phyloP scores from a whole-genome alignment of 2,888 invertebrate species.

The Bhutanitis thaidina region DNA sequence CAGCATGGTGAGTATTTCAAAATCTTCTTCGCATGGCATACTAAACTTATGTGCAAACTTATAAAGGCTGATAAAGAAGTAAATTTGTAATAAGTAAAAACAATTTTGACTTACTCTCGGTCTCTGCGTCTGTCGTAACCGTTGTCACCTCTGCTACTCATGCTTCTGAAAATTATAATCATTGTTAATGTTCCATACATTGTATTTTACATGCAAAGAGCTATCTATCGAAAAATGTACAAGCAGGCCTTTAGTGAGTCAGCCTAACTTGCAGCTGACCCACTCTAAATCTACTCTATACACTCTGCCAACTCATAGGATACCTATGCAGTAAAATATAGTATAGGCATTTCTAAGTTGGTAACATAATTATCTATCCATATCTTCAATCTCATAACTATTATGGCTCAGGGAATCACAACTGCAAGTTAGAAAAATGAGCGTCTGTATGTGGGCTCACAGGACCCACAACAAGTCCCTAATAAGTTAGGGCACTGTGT shows the following conservation, averaged over 20 bases:
- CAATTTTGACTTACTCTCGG: slow-evolving; percentile 75
- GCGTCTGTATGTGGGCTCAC: no score
- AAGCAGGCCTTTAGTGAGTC: slow-evolving; percentile 68
- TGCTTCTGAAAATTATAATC: slow-evolving; percentile 38
- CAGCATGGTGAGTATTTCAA: no score
- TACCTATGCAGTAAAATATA: slow-evolving; percentile 26
- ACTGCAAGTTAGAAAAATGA: no score
- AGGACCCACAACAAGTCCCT: no score
- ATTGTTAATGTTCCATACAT: background rate
- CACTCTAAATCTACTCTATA: slow-evolving; percentile 60
- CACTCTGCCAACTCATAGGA: slow-evolving; percentile 52
- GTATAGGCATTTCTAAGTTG: slow-evolving; percentile 44
- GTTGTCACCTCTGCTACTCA: slow-evolving; percentile 69
- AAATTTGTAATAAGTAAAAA: background rate
- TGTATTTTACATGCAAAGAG: background rate
- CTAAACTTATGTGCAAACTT: no score
- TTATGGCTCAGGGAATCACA: no score
- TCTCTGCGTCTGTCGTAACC: slow-evolving; percentile 75
- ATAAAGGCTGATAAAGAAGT: no score
- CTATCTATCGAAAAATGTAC: slow-evolving; percentile 36
- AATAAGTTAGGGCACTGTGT: no score
- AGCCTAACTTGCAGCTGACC: slow-evolving; percentile 40
- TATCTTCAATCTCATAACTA: no score
- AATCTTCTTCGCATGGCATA: no score
- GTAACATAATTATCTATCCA: slow-evolving; percentile 19